Evolutionary conservation across 2,113 vertebrate species (phyloP).

Genomic region (Bos indicus): DNA sequence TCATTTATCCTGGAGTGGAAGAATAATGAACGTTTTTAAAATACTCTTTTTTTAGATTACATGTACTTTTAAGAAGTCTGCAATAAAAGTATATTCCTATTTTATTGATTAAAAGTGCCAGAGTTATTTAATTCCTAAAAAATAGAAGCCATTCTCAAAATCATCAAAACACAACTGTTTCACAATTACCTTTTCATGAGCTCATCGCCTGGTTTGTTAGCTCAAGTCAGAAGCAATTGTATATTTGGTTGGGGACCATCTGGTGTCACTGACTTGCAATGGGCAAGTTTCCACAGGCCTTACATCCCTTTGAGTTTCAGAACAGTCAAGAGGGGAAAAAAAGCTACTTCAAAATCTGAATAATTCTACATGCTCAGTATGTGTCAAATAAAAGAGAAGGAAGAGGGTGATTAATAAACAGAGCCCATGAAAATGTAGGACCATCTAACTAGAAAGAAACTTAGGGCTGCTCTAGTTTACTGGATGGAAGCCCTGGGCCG

Average conservation of each 20-base stretch:
- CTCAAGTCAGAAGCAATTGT: constrained; percentile 39
- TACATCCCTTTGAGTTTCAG: constrained; percentile 18
- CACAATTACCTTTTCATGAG: background rate
- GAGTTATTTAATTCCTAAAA: constrained; percentile 18
- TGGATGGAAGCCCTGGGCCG: accelerated
- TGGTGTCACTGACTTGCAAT: constrained; percentile 36
- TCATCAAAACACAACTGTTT: constrained; percentile 7
- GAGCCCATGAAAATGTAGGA: background rate
- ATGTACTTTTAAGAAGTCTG: background rate
- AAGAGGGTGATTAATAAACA: background rate
- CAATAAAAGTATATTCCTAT: background rate
- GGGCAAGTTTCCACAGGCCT: constrained; percentile 7
- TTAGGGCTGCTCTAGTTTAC: no score
- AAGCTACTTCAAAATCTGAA: background rate
- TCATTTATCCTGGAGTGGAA: background rate
- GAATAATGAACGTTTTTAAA: background rate
- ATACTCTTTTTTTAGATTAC: background rate
- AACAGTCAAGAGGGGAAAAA: background rate
- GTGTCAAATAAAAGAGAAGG: background rate
- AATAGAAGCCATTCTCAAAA: constrained; percentile 20
- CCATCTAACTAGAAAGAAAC: background rate
- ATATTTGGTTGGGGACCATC: constrained; percentile 40
- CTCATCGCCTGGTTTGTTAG: constrained; percentile 9
- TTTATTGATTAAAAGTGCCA: constrained; percentile 29
- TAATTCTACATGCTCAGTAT: background rate